phyloP scores from a whole-genome alignment of 2,888 invertebrate genomes.

The Anticlea derivata region DNA sequence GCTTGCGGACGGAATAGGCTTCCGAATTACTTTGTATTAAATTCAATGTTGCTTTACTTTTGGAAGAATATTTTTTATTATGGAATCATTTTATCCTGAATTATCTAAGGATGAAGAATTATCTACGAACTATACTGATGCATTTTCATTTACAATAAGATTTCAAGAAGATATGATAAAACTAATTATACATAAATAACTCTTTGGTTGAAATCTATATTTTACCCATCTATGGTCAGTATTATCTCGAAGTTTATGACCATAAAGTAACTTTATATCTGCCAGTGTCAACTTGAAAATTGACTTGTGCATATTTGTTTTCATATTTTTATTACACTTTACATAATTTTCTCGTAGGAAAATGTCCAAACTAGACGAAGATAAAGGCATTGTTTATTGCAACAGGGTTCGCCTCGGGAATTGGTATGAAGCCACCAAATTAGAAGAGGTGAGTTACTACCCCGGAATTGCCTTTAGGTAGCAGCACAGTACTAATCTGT shows the following conservation, averaged over 20 bases:
- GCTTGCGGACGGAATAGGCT: slow-evolving; percentile 27
- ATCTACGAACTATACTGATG: too few species aligned
- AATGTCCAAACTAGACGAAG: slow-evolving; percentile 55
- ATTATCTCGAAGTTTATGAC: too few species aligned
- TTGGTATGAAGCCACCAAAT: slow-evolving; percentile 73
- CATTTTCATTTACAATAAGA: too few species aligned
- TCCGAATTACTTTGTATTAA: slow-evolving; percentile 33
- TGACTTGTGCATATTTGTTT: neutral
- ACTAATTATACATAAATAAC: too few species aligned
- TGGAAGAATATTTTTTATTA: neutral
- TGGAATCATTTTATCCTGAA: neutral
- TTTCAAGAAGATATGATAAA: too few species aligned
- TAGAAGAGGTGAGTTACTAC: slow-evolving; percentile 64
- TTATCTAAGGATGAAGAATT: too few species aligned
- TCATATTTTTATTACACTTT: slow-evolving; percentile 4
- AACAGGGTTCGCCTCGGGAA: slow-evolving; percentile 72
- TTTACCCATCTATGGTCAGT: too few species aligned
- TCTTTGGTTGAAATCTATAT: too few species aligned
- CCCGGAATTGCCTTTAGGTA: slow-evolving; percentile 4
- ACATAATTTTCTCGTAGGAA: slow-evolving; percentile 16
- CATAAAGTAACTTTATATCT: too few species aligned
- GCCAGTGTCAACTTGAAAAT: neutral
- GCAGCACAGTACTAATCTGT: too few species aligned
- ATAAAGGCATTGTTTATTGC: slow-evolving; percentile 70
- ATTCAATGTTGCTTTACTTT: slow-evolving; percentile 19